Percentiles rank a stretch among this genome's conserved stretches.
phyloP scores from a whole-genome alignment of 2,888 invertebrate species.

The Heliothis peltigera region DNA sequence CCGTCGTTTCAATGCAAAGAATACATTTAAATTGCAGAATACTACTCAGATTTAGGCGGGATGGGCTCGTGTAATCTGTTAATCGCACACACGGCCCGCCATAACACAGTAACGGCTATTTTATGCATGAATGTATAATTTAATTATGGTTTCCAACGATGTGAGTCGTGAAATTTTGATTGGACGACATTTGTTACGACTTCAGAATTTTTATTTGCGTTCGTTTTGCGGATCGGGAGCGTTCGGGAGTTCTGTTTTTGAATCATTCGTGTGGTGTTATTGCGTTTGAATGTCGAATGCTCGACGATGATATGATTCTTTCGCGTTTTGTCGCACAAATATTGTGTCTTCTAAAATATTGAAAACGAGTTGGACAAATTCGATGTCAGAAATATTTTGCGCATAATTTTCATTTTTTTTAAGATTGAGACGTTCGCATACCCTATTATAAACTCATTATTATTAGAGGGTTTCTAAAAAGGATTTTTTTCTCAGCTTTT shows the following conservation, averaged over 20 bases:
- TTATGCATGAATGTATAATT: slow-evolving; percentile 81
- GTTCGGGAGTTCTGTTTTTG: slow-evolving; percentile 33
- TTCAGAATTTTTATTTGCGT: slow-evolving; percentile 56
- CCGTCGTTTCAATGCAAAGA: slow-evolving; percentile 47
- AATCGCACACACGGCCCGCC: slow-evolving; percentile 60
- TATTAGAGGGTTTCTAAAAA: too few relatives aligned
- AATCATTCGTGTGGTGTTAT: slow-evolving; percentile 11
- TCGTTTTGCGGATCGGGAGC: slow-evolving; percentile 31
- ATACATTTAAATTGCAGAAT: slow-evolving; percentile 57
- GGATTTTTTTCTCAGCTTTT: too few relatives aligned
- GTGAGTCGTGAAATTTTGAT: slow-evolving; percentile 66
- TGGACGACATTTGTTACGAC: slow-evolving; percentile 65
- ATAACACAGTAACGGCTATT: slow-evolving; percentile 68
- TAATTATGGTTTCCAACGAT: slow-evolving; percentile 73
- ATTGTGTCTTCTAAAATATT: background rate
- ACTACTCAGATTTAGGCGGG: slow-evolving; percentile 50
- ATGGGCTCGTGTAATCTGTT: slow-evolving; percentile 59
- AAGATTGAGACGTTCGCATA: too few relatives aligned
- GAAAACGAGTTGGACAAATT: background rate
- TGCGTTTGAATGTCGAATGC: slow-evolving; percentile 28
- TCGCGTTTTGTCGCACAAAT: background rate
- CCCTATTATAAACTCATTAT: too few relatives aligned
- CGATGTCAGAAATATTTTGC: too few relatives aligned
- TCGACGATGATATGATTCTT: background rate
- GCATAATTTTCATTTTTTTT: too few relatives aligned